Base-by-base conservation (phyloP, 2,888 invertebrate genomes). In the Priocnemis perturbator region DNA sequence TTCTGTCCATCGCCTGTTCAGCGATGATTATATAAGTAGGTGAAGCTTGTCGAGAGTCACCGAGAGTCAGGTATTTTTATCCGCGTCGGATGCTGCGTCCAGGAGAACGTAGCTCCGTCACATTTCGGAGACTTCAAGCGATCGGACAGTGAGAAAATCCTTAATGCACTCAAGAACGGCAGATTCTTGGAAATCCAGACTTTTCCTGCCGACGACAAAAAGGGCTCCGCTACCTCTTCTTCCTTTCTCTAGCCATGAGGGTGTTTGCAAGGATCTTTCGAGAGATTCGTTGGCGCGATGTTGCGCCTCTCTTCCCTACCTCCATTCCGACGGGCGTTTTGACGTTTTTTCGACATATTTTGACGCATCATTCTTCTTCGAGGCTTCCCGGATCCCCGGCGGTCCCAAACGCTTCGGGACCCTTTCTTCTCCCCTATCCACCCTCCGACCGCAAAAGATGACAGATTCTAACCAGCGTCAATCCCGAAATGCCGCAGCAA, bases 331-430 rank as follows among this genome's bases (percentile, higher is more conserved):
- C 58, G 58, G 52, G 58, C 73, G 77, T 84, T 84, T 84, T 83
- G 84, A 84, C 83, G 78, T 81, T 81, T 79, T 70, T 66, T 64
- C 75, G 79, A 81, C 83, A 82, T 79, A 82, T 83, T 83, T 81
- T 82, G 79, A 81, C 77, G 81, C 79, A 74, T 80, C 48, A 44
- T 50, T 78, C 74, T 76, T 71, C 69, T 70, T 67, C 44, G 45
- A 67, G 67, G 69, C 79, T 77, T 62, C 19, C 50, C 68, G 26
- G 55, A 55, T 63, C 61, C 60, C 62, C 58, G 59, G 9, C 61
- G 64, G 60, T 48, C 63, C 37, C 23, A 37, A 20, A n/a, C 21
- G 61, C 52, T 57, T 20, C 9, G 45, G 44, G 20, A 53, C 65
- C 62, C 55, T 60, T 69, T 64, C 37, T 37, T 37, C 64, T 56